phyloP scores from a whole-genome alignment of 2,888 invertebrate species.

The Torymus tubicola region DNA sequence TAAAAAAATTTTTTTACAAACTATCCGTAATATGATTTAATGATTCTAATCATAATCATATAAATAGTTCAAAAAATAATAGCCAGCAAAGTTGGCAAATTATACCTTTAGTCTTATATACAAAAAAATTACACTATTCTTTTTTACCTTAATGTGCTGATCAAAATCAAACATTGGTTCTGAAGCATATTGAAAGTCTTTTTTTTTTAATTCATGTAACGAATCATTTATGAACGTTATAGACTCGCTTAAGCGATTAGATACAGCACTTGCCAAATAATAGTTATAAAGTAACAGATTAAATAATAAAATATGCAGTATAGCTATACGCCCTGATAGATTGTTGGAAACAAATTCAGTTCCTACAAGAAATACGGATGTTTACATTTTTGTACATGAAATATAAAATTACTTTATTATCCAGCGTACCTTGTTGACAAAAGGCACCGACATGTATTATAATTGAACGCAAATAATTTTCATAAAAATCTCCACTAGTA shows the following conservation, averaged over 20 bases:
- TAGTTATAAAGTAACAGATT: conserved; percentile 70
- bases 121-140: too few species aligned
- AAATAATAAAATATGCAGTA: conserved; percentile 67
- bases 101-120: too few species aligned
- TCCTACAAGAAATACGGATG: conserved; percentile 59
- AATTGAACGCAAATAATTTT: conserved; percentile 59
- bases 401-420: background rate
- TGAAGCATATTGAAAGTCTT: conserved; percentile 65
- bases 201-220: conserved; percentile 66
- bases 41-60: too few species aligned
- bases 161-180: conserved; percentile 66
- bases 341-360: conserved; percentile 65
- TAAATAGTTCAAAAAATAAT: too few species aligned
- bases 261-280: conserved; percentile 71
- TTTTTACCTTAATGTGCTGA: conserved; percentile 56
- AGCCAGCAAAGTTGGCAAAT: too few species aligned
- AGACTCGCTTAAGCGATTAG: conserved; percentile 69
- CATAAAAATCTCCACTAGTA: conserved; percentile 54
- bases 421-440: conserved; percentile 66
- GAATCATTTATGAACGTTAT: conserved; percentile 71
- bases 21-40: too few species aligned
- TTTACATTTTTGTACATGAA: background rate
- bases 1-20: conserved; percentile 13
- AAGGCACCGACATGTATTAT: conserved; percentile 64
- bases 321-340: conserved; percentile 66